Base-by-base conservation (phyloP, 2,113 vertebrate species). In the Mionectes macconnelli region DNA sequence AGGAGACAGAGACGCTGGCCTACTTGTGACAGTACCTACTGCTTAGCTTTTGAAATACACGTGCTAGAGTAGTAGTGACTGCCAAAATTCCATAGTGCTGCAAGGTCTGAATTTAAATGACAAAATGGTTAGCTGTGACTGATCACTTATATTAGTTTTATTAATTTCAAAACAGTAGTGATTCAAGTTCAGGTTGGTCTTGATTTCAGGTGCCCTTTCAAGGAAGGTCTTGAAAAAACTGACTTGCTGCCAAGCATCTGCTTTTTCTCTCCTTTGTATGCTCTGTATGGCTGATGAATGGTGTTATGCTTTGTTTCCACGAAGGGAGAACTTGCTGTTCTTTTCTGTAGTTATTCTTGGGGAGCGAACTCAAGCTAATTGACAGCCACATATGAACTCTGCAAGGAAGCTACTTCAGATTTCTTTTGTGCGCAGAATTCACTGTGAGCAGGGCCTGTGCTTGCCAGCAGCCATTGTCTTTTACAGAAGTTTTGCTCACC, bases 271-370 rank as follows among this genome's bases (percentile, higher is more conserved):
- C 56, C 89, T 94, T 92, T 19, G 9, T 74, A 8, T 45, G 44
- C 47, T 63, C 37, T 79, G 55, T 59, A 17, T 59, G 57, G 87
- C 85, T 96, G 91, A 94, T 86, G 69, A 82, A 88, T 60, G 55
- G 49, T 87, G 76, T 64, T 91, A 49, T 77, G 94, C 56, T 97
- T 96, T 80, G 62, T 96, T 89, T 94, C 49, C 73, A 89, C 86
- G 68, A 44, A 77, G 59, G 64, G 57, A 93, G 93, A 87, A 95
- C 92, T 94, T 73, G 63, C 70, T 86, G 93, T 91, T 91, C 93
- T 84, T 86, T 90, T 84, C 63, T 94, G 7, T 50, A 68, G 76
- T 63, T 84, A 88, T 83, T 94, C 84, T 56, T 60, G 24, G 73
- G 40, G n/a, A 89, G 60, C 53, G 85, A 97, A 89, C 52, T 69